Evolutionary conservation across 2,888 invertebrate species (phyloP).

Genomic region (Heliconius sara): DNA sequence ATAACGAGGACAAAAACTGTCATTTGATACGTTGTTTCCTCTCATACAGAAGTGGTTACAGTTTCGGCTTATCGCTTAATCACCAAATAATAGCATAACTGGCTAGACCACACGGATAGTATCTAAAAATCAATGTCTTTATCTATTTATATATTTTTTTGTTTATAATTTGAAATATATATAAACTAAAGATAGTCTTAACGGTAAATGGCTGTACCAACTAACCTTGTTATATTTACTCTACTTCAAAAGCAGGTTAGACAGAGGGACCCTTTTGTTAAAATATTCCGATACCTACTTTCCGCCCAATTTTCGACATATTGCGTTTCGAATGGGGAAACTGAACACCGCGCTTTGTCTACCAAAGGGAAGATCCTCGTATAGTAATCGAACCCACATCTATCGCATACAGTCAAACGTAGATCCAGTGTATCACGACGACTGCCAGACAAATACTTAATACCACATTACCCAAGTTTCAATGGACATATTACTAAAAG

Average conservation of each 20-base stretch:
- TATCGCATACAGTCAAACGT: background rate
- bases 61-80: conserved; percentile 2
- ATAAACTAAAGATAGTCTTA: background rate
- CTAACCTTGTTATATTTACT: background rate
- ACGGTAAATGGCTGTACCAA: background rate
- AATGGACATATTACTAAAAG: conserved; percentile 9
- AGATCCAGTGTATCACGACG: too few species aligned
- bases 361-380: too few species aligned
- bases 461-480: background rate
- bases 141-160: background rate
- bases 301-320: too few species aligned
- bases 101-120: background rate
- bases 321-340: too few species aligned
- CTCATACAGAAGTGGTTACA: conserved; percentile 8
- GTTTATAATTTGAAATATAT: too few species aligned
- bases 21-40: conserved; percentile 28
- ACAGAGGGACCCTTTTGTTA: background rate
- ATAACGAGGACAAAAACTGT: conserved; percentile 37
- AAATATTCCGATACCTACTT: background rate
- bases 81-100: background rate
- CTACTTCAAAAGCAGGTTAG: background rate
- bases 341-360: too few species aligned
- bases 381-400: background rate
- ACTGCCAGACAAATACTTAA: background rate
- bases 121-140: background rate